Base-by-base conservation (phyloP, 2,888 invertebrate genomes). In the Mesochorus sp. region DNA sequence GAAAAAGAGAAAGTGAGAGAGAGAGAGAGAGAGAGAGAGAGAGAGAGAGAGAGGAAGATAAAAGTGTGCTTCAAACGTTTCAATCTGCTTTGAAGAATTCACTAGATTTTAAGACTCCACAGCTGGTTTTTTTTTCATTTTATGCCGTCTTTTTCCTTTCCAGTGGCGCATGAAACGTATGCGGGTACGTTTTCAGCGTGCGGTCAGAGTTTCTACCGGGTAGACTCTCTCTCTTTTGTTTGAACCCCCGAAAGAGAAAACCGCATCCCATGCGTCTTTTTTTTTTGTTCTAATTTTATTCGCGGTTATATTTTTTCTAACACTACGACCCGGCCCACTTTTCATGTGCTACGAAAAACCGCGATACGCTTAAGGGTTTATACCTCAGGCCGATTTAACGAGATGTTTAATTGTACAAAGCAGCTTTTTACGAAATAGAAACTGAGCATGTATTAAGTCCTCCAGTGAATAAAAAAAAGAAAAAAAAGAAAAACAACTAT, bases 361-460 rank as follows among this genome's bases (percentile, higher is more conserved):
- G 34, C 31, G 24, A 66, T 10, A 44, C 6, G 21, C 26, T 49
- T n/a, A 31, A 53, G 24, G 37, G 31, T 57, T 37, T 8, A 17
- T 55, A 37, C 61, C 21, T 12, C 12, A 21, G 47, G 55, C 47
- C 70, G 6, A 59, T 64, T 49, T 49, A 64, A 76, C 26, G 34
- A 53, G 24, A 26, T 53, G 37, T 55, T 75, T 67, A 62, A 68
- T 68, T 62, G 37, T 34, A 68, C 61, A 68, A 68, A 61, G 66
- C 39, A 44, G 59, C 24, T 5, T 53, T 17, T 8, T 3, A 28
- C 4, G n/a, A n/a, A n/a, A n/a, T n/a, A n/a, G n/a, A n/a, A n/a
- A n/a, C n/a, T n/a, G n/a, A n/a, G n/a, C n/a, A n/a, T n/a, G n/a
- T n/a, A n/a, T n/a, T n/a, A n/a, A n/a, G n/a, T n/a, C n/a, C n/a